These are phyloP conservation scores for Bibio marci DNA, from an alignment of 2,888 invertebrate genomes.

Conservation along the genomic window DNA sequence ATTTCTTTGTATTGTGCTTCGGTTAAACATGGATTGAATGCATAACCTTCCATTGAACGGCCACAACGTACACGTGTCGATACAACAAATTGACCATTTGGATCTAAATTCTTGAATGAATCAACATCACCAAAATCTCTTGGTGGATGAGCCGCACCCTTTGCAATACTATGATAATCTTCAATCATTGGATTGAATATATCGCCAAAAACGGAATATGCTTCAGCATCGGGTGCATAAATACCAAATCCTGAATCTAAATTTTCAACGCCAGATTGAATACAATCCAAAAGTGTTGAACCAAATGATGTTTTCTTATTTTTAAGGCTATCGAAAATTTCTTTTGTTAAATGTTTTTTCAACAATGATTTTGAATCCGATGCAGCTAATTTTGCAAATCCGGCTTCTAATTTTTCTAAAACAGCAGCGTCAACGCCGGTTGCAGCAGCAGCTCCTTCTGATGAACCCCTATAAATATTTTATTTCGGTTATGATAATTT, in stretches of 20 bases:
- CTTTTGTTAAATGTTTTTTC: conserved; percentile 88
- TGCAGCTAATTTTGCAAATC: conserved; percentile 69
- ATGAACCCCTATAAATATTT: no score
- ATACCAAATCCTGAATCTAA: conserved; percentile 93
- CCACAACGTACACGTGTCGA: conserved; percentile 95
- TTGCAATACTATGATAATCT: conserved; percentile 91
- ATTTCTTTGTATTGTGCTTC: conserved; percentile 96
- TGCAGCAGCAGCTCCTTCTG: no score
- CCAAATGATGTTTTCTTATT: conserved; percentile 82
- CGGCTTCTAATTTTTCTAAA: conserved; percentile 80
- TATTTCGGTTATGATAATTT: no score
- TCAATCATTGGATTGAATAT: conserved; percentile 96
- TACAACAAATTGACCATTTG: conserved; percentile 76
- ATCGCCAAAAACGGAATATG: conserved; percentile 81
- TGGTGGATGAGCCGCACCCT: conserved; percentile 83
- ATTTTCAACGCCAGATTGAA: conserved; percentile 95
- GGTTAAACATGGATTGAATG: conserved; percentile 94
- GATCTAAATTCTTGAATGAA: conserved; percentile 82
- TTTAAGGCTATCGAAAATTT: conserved; percentile 81
- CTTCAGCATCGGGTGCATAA: conserved; percentile 93
- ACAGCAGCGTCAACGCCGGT: conserved; percentile 65
- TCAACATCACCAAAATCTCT: conserved; percentile 89
- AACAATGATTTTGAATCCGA: conserved; percentile 90
- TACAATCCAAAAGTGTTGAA: conserved; percentile 81
- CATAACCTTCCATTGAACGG: conserved; percentile 85